Evolutionary conservation across 2,113 vertebrate species (phyloP), one percentile per base, ranked within the genome.

Genomic region (Cynoglossus semilaevis): DNA sequence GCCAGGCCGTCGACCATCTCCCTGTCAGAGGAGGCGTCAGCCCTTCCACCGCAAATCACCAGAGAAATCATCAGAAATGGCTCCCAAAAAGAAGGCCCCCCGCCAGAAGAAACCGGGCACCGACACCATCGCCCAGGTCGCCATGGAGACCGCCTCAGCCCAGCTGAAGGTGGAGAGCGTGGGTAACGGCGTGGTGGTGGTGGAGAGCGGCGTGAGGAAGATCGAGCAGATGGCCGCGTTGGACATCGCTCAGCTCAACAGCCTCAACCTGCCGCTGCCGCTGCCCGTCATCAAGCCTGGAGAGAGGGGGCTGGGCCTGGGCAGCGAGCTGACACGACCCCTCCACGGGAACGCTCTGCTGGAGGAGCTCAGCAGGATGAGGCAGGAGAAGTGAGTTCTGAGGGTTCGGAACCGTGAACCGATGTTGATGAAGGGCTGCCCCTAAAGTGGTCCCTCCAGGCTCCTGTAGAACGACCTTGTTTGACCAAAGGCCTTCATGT

Each of bases 331-430:
- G 63, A 91, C 83, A 0, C 79, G 87, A 0, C 91, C 88, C 0
- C 76, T 81, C 15, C 92, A 94, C 0, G 90, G 92, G 44, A 84
- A 82, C 41, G 87, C 75, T 8, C 76, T 92, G 54, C 87, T 94
- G 86, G 89, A 92, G 79, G 91, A 91, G 86, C 83, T 93, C 72
- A 92, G 86, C 76, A 88, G 88, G 63, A 91, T 93, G 93, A 87
- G 85, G 0, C 92, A 93, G 80, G 88, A 93, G 59, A 88, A 60
- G 87, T 87, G 17, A 10, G 83, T 54, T 8, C 47, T 15, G 8
- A 29, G 1, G 11, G 16, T 47, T 43, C 42, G 6, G 6, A 29
- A 29, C 22, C 2, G 22, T 29, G 22, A 29, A 29, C 22, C 3
- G 22, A 29, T 6, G 22, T 29, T 29, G 22, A 29, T 29, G 22